Conservation (phyloP, 2,113 vertebrate species). For the Paratilapia polleni region DNA sequence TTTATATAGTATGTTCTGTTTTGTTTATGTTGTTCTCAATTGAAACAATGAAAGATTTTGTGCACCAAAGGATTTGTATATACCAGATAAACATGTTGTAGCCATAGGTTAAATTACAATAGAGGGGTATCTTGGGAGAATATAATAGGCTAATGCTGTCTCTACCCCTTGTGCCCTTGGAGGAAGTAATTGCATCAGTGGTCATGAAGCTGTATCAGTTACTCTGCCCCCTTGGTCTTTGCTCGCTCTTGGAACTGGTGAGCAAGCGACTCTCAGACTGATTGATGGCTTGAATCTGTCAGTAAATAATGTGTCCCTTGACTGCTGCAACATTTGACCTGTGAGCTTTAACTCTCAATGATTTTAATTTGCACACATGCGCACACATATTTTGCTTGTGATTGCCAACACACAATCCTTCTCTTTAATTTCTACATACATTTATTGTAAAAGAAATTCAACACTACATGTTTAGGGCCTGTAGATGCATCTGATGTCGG, state of each 20-base stretch:
- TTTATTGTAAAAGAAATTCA: background rate
- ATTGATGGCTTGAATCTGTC: conserved; percentile 59
- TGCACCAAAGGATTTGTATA: background rate
- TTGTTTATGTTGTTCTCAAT: background rate
- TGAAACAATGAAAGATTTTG: background rate
- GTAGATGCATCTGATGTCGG: background rate
- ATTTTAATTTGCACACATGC: conserved; percentile 41
- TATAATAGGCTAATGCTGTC: conserved; percentile 38
- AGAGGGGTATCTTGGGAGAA: conserved; percentile 30
- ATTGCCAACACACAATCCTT: background rate
- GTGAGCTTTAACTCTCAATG: background rate
- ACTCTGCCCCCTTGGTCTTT: conserved; percentile 32
- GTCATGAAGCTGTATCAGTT: conserved; percentile 49
- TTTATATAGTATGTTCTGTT: background rate
- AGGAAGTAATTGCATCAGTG: conserved; percentile 66
- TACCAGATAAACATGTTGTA: background rate
- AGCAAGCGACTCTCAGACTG: conserved; percentile 43
- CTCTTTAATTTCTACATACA: background rate
- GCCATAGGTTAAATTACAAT: conserved; percentile 1
- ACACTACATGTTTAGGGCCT: background rate
- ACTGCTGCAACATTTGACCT: conserved; percentile 58
- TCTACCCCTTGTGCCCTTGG: conserved; percentile 35
- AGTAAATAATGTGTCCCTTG: conserved; percentile 45
- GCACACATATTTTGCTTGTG: background rate
- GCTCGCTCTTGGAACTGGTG: conserved; percentile 3